These are phyloP conservation scores for Fundulus diaphanus DNA, from an alignment of 2,797 vertebrate genomes.

Conservation along the genomic window DNA sequence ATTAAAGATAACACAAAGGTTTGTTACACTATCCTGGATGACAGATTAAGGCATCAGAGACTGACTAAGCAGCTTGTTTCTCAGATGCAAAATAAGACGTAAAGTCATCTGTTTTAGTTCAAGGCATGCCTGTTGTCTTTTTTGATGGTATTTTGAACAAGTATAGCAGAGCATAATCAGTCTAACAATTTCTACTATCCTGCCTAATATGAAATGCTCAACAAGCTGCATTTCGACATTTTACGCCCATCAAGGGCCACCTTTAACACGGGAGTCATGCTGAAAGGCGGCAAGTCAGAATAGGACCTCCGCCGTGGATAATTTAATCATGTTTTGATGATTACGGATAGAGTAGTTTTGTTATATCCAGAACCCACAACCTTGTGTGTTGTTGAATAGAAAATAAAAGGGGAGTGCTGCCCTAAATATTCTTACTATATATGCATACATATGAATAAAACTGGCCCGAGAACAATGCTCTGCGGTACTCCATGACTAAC, in stretches of 20 bases:
- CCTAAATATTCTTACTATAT: too few relatives aligned
- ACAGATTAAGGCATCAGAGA: background rate
- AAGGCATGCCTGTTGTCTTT: background rate
- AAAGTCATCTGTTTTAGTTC: too few relatives aligned
- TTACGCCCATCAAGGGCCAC: background rate
- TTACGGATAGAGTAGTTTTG: background rate
- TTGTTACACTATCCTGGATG: background rate
- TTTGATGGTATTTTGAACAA: background rate
- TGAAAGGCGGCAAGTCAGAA: background rate
- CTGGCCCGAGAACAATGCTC: background rate
- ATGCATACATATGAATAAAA: too few relatives aligned
- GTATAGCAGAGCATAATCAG: background rate
- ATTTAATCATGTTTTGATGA: background rate
- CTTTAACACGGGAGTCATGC: background rate
- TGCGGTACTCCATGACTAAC: background rate
- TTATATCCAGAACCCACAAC: background rate
- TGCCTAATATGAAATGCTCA: background rate
- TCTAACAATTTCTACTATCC: background rate
- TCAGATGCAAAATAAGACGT: too few relatives aligned
- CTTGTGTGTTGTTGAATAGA: too few relatives aligned
- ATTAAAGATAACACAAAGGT: background rate
- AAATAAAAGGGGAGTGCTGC: too few relatives aligned
- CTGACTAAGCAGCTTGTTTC: too few relatives aligned
- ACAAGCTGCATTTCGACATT: background rate
- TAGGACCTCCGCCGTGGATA: background rate